Conservation (phyloP, 2,797 vertebrate genomes). For the Sebastes wilsoni region DNA sequence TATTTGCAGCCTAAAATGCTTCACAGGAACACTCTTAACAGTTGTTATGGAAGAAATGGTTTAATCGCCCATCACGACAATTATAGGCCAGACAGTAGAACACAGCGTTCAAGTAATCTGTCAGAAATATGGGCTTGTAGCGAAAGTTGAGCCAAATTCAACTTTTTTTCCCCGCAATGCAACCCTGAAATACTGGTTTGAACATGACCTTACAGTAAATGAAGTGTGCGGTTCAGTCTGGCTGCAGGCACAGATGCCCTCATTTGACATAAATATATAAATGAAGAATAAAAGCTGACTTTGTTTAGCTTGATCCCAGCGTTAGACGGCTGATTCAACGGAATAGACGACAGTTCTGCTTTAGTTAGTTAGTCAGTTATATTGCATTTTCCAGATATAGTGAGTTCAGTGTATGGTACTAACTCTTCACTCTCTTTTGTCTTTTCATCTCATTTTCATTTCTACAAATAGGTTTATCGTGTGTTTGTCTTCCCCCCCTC, state of each 20-base stretch:
- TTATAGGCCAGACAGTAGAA: not conserved
- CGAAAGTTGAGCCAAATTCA: not conserved
- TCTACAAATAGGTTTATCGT: conserved; percentile 1
- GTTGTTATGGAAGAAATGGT: not conserved
- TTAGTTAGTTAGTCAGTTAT: not conserved
- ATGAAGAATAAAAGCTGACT: conserved; percentile 54
- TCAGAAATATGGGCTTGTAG: not conserved
- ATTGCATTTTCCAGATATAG: not conserved
- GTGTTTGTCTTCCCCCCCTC: not conserved
- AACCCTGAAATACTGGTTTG: not conserved
- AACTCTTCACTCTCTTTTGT: not conserved
- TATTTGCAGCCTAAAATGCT: too few relatives aligned
- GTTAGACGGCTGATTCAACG: conserved; percentile 37
- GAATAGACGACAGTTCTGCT: conserved; percentile 38
- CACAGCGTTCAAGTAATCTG: not conserved
- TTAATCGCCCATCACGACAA: not conserved
- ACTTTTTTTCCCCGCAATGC: not conserved
- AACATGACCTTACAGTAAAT: conserved; percentile 14
- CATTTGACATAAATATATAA: conserved; percentile 44
- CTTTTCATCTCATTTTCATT: conserved; percentile 1
- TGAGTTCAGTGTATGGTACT: not conserved
- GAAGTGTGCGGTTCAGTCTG: not conserved
- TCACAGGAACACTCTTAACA: not conserved
- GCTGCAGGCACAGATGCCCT: conserved; percentile 41
- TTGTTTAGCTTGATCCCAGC: conserved; percentile 54